Percentiles rank a stretch among this genome's conserved stretches.
Evolutionary conservation across 2,797 vertebrate species (phyloP).

Genomic region (Gephyroberyx darwinii): DNA sequence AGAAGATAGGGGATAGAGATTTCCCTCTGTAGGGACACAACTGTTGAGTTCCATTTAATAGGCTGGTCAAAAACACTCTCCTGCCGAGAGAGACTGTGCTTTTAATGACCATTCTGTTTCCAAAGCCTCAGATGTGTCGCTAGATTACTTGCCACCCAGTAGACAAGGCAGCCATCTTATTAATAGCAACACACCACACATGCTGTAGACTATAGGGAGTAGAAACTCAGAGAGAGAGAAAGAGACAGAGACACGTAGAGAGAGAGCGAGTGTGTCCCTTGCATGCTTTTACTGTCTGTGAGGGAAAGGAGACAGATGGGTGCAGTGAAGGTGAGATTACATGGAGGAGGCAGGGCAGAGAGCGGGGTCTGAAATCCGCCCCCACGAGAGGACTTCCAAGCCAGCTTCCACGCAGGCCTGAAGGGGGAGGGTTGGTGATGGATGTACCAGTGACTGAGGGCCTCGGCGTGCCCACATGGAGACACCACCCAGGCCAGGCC

Average conservation of each 20-base stretch:
- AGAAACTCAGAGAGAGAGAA: constrained; percentile 42
- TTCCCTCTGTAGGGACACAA: constrained; percentile 73
- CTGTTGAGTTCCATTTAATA: constrained; percentile 82
- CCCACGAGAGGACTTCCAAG: constrained; percentile 60
- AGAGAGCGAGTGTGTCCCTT: constrained; percentile 46
- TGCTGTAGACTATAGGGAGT: constrained; percentile 52
- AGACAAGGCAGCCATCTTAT: constrained; percentile 76
- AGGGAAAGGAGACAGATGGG: constrained; percentile 73
- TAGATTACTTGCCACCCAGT: constrained; percentile 69
- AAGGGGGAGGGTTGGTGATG: constrained; percentile 62
- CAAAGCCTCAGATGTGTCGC: constrained; percentile 75
- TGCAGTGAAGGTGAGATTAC: constrained; percentile 70
- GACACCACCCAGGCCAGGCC: constrained; percentile 73
- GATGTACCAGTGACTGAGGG: constrained; percentile 71
- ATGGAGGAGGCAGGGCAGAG: constrained; percentile 69
- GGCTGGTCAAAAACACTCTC: constrained; percentile 77
- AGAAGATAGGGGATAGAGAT: constrained; percentile 61
- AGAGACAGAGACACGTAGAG: neutral
- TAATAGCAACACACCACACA: constrained; percentile 72
- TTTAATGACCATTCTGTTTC: constrained; percentile 81
- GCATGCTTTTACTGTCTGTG: constrained; percentile 66
- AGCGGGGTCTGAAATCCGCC: constrained; percentile 61
- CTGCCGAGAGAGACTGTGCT: constrained; percentile 71
- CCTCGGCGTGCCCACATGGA: constrained; percentile 69
- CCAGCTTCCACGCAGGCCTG: constrained; percentile 44